Evolutionary conservation across 2,888 invertebrate species (phyloP).

Genomic region (Emmelina monodactyla): DNA sequence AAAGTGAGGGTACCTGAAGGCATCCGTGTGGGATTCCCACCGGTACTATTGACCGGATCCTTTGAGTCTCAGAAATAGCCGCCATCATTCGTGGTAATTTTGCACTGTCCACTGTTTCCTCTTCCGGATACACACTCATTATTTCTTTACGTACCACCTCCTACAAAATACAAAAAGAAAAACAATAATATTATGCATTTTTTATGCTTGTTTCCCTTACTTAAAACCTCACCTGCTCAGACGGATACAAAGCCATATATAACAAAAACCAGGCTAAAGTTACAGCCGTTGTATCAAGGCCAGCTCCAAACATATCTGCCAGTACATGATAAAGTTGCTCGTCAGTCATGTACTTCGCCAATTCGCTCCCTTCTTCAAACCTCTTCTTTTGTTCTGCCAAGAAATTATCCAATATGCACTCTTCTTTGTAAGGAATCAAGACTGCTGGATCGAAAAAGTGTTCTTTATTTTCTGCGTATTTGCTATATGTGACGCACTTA

Average conservation of each 20-base stretch:
- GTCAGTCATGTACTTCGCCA: conserved; percentile 63
- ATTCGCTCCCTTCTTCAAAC: conserved; percentile 38
- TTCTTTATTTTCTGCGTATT: conserved; percentile 32
- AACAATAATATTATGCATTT: background rate
- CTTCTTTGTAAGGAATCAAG: conserved; percentile 42
- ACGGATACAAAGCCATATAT: conserved; percentile 74
- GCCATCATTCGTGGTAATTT: conserved; percentile 73
- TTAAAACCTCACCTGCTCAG: conserved; percentile 68
- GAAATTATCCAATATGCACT: conserved; percentile 71
- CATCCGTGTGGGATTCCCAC: conserved; percentile 87
- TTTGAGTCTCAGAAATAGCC: conserved; percentile 78
- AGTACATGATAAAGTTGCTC: conserved; percentile 77
- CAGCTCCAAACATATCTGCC: conserved; percentile 86
- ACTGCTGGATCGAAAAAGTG: conserved; percentile 51
- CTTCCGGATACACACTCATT: conserved; percentile 41
- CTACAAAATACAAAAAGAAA: conserved; percentile 42
- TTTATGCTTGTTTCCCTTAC: too few relatives aligned
- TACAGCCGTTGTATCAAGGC: conserved; percentile 82
- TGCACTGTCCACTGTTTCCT: conserved; percentile 65
- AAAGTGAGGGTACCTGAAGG: conserved; percentile 27
- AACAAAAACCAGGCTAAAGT: conserved; percentile 84
- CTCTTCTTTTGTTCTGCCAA: conserved; percentile 67
- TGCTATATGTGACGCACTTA: conserved; percentile 51
- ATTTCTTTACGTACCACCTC: conserved; percentile 68
- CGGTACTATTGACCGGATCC: conserved; percentile 81